Conservation (phyloP, 2,888 invertebrate genomes). For the Apotomis capreana region DNA sequence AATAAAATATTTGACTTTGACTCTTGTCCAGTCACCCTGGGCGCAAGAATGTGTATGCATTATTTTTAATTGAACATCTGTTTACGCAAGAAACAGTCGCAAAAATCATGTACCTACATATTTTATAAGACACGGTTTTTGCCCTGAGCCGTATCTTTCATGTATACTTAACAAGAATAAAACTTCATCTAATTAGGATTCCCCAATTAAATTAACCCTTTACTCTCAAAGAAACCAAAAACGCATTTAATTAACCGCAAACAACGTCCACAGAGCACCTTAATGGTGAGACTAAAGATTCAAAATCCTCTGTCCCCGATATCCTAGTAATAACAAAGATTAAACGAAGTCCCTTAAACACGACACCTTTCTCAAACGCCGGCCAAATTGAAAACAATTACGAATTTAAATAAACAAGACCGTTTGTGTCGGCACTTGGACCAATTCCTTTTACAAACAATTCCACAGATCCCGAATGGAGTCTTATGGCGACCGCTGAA, state of each 20-base stretch:
- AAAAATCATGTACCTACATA: not conserved
- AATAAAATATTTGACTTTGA: no score
- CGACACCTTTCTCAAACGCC: constrained; percentile 21
- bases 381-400: constrained; percentile 37
- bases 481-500: constrained; percentile 44
- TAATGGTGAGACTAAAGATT: not conserved
- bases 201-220: constrained; percentile 13
- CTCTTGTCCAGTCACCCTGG: no score
- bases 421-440: constrained; percentile 56
- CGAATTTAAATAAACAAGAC: constrained; percentile 33
- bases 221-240: constrained; percentile 14
- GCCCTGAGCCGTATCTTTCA: not conserved
- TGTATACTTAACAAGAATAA: not conserved
- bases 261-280: not conserved
- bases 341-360: constrained; percentile 21
- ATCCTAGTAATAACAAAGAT: constrained; percentile 11
- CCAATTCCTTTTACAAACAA: constrained; percentile 55
- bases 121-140: not conserved
- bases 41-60: no score
- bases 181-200: constrained; percentile 3
- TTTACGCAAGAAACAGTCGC: not conserved
- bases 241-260: constrained; percentile 19
- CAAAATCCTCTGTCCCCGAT: not conserved
- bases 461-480: constrained; percentile 45
- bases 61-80: no score